These are phyloP conservation scores for Hypsibius dujardini DNA, from an alignment of 1,140 invertebrate species.

Conservation along the genomic window DNA sequence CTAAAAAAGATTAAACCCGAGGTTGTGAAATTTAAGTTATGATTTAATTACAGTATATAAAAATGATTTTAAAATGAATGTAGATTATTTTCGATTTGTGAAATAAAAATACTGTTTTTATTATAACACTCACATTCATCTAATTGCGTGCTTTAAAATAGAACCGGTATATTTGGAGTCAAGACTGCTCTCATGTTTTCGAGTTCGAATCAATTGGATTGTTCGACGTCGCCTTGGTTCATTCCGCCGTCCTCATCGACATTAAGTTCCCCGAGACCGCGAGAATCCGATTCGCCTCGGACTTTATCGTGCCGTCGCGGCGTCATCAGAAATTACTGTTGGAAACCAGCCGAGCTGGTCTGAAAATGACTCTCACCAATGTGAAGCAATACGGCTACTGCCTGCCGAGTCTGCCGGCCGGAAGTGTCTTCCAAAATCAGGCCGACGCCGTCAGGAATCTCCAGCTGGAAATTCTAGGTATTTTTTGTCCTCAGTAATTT, in stretches of 20 bases:
- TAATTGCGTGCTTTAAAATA: slow-evolving; percentile 28
- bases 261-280: slow-evolving; percentile 44
- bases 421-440: slow-evolving; percentile 46
- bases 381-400: slow-evolving; percentile 61
- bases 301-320: slow-evolving; percentile 43
- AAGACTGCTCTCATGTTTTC: slow-evolving; percentile 65
- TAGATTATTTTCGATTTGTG: too few relatives aligned
- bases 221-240: slow-evolving; percentile 74
- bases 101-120: too few relatives aligned
- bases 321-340: slow-evolving; percentile 35
- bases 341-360: slow-evolving; percentile 35
- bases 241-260: slow-evolving; percentile 67
- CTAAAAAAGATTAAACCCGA: too few relatives aligned
- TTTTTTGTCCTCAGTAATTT: slow-evolving; percentile 22
- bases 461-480: slow-evolving; percentile 52
- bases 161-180: slow-evolving; percentile 71
- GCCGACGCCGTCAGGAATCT: slow-evolving; percentile 54
- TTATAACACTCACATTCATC: too few relatives aligned
- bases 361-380: slow-evolving; percentile 61
- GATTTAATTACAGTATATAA: too few relatives aligned
- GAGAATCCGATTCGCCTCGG: slow-evolving; percentile 51
- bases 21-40: too few relatives aligned
- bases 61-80: too few relatives aligned
- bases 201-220: slow-evolving; percentile 52
- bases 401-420: slow-evolving; percentile 55